These are phyloP conservation scores for Hippocampus barbouri DNA, from an alignment of 2,113 vertebrate genomes.

Conservation along the genomic window DNA sequence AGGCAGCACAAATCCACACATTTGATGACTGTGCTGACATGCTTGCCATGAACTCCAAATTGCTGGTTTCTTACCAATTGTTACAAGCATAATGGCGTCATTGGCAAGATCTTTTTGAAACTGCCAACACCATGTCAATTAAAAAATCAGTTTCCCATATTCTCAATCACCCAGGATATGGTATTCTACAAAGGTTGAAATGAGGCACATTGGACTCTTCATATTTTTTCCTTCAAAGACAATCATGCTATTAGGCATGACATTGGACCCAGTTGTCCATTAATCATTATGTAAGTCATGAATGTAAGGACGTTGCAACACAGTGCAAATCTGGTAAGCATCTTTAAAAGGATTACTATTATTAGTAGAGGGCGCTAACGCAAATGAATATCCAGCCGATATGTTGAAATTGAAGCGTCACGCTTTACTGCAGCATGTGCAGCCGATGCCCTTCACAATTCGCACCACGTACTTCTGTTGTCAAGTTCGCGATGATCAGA, in stretches of 20 bases:
- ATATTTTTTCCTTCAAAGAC: background rate
- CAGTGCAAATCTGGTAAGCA: background rate
- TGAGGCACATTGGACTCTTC: too few species aligned
- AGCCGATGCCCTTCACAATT: constrained; percentile 33
- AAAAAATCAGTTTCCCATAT: too few species aligned
- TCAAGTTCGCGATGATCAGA: constrained; percentile 2
- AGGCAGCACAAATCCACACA: background rate
- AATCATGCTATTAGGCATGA: background rate
- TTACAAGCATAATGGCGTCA: too few species aligned
- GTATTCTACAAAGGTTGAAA: too few species aligned
- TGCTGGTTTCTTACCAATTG: too few species aligned
- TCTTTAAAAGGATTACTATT: background rate
- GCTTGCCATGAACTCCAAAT: background rate
- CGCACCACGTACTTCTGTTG: constrained; percentile 19
- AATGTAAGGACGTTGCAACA: constrained; percentile 22
- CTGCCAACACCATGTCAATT: too few species aligned
- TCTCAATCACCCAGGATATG: too few species aligned
- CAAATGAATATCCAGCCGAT: background rate
- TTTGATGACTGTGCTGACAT: background rate
- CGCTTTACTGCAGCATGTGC: constrained; percentile 20
- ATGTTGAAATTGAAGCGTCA: background rate
- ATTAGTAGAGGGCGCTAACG: background rate
- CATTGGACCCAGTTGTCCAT: background rate
- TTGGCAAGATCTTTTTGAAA: too few species aligned
- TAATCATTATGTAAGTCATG: background rate